Base-by-base conservation (phyloP, 2,113 vertebrate genomes). In the Neoarius graeffei region DNA sequence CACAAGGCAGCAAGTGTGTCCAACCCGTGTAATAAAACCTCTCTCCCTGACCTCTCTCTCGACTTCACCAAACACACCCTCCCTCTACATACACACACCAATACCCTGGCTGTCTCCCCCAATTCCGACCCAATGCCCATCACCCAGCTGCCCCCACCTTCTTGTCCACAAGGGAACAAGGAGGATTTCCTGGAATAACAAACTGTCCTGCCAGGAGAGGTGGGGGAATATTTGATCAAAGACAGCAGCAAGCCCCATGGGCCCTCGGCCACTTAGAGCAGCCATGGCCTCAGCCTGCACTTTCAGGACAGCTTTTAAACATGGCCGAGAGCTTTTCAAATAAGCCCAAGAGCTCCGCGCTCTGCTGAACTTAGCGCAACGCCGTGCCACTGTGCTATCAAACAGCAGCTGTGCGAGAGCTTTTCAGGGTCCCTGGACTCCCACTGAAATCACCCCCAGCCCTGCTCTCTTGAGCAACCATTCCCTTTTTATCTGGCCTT, bases 141-240 rank as follows among this genome's bases (percentile, higher is more conserved):
- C 86, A 87, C 89, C 88, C 90, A 76, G 66, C 80, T 84, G 66
- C 84, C 57, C 50, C 83, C 62, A 56, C 74, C 69, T 56, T 35
- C 87, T 62, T 17, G 14, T 62, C 69, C 62, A 81, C 48, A 17
- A 87, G 89, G 87, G 86, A 87, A 87, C 54, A 74, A 74, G 87
- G 89, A 92, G 86, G 87, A 90, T 92, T 94, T 94, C 93, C 92
- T 92, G 92, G 91, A 93, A 94, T 92, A 94, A 91, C 89, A 91
- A 89, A 91, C 69, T 66, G 85, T 88, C 82, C 89, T 90, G 93
- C 93, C 93, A 94, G 88, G 69, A 89, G 90, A 80, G 92, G 89
- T 89, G 90, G 88, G 81, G 86, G 79, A 83, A 91, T 88, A 91
- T 91, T 85, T 91, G 91, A 93, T 91, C 92, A 80, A 91, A 88